phyloP scores from a whole-genome alignment of 1,140 invertebrate genomes.

The Habropoda laboriosa region DNA sequence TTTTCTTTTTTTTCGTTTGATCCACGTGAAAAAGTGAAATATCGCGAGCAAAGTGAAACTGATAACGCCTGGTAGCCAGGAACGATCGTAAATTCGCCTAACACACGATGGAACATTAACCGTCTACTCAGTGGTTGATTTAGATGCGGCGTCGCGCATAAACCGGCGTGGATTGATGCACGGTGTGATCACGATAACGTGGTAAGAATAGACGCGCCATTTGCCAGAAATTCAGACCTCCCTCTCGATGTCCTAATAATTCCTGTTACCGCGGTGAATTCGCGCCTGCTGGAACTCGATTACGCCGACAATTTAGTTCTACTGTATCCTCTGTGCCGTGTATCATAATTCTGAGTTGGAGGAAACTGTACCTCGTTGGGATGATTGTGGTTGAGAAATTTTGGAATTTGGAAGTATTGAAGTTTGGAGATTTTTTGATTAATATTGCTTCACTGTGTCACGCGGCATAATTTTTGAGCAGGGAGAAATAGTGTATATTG shows the following conservation, averaged over 20 bases:
- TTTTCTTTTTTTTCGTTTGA: too few relatives aligned
- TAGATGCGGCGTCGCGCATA: conserved; percentile 22
- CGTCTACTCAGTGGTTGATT: conserved; percentile 51
- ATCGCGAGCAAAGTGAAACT: not conserved
- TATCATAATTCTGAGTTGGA: too few relatives aligned
- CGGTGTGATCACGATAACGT: conserved; percentile 39
- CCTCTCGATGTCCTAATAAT: conserved; percentile 20
- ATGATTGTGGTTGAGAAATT: too few relatives aligned
- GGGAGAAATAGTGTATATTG: too few relatives aligned
- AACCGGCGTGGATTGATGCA: conserved; percentile 34
- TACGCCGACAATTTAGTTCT: not conserved
- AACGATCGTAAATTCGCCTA: conserved; percentile 18
- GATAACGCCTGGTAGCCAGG: conserved; percentile 25
- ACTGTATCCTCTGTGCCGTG: fast-evolving
- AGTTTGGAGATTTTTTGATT: too few relatives aligned
- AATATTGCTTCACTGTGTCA: too few relatives aligned
- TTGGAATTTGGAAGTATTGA: too few relatives aligned
- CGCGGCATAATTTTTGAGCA: too few relatives aligned
- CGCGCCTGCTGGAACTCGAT: not conserved
- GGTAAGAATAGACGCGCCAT: conserved; percentile 40
- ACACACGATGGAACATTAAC: conserved; percentile 23
- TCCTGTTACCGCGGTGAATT: not conserved
- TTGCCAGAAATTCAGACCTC: conserved; percentile 34
- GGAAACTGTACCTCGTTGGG: too few relatives aligned
- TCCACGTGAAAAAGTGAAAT: not conserved